Conservation (phyloP, 2,797 vertebrate genomes). For the Vultur gryphus region DNA sequence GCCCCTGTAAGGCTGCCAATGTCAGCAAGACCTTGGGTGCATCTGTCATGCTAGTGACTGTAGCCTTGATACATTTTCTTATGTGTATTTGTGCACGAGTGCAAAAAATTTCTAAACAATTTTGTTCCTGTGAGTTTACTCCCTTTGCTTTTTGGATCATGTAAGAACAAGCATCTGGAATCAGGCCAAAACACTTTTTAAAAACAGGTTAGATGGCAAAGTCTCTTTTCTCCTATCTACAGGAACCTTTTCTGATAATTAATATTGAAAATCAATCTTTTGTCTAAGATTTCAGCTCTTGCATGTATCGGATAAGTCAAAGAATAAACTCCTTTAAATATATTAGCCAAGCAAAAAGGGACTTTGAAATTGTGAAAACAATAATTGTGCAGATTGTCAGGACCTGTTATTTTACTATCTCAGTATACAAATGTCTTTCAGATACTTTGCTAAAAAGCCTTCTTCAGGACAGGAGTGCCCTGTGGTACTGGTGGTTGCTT, state of each 20-base stretch:
- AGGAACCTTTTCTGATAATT: neutral
- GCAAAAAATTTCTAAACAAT: neutral
- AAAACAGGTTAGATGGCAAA: neutral
- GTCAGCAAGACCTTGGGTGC: conserved; percentile 61
- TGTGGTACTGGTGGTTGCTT: neutral
- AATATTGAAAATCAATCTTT: neutral
- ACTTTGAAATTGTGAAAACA: neutral
- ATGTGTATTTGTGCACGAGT: neutral
- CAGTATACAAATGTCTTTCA: neutral
- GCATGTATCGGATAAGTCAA: neutral
- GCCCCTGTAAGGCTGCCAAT: conserved; percentile 42
- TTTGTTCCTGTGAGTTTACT: neutral
- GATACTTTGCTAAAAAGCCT: neutral
- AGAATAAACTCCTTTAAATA: neutral
- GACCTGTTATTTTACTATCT: neutral
- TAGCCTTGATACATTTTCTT: neutral
- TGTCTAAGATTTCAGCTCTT: neutral
- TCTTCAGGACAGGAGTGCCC: neutral
- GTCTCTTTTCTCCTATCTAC: neutral
- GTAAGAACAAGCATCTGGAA: neutral
- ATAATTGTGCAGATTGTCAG: neutral
- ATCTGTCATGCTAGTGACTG: conserved; percentile 23
- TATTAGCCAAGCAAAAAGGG: neutral
- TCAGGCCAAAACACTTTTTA: neutral
- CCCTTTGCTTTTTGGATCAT: neutral